Base-by-base conservation (phyloP, 2,888 invertebrate genomes). In the Lymantria monacha region DNA sequence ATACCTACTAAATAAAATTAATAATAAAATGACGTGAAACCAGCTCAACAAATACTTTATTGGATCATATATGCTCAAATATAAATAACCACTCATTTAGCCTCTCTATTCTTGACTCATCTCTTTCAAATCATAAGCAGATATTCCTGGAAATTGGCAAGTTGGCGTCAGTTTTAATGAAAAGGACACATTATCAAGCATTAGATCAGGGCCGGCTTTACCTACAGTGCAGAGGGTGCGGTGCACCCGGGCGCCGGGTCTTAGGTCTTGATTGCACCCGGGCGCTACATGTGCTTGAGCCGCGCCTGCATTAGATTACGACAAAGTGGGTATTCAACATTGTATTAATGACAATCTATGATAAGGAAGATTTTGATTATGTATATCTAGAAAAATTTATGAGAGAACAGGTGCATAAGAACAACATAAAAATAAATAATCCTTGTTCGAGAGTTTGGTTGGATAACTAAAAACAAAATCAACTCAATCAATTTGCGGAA, bases 381-480 rank as follows among this genome's bases (percentile, higher is more conserved):
- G n/a, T n/a, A n/a, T n/a, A n/a, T 33, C 14, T 49, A 5, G 44
- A 49, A 22, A 44, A 7, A 8, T 48, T 49, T 38, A 47, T 47
- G 9, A 12, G 30, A 12, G 15, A 46, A 9, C 46, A 44, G 7
- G 30, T 49, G 33, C 0, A 55, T 22, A 10, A 51, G n/a, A 12
- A 0, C 0, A 66, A 67, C 37, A 53, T 44, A 0, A 61, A 68
- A 58, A 53, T 57, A 10, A 5, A 49, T 1, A 66, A 64, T 33
- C 13, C 37, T 37, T 61, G 61, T 0, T 33, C 41, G 15, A 36
- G 57, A n/a, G n/a, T n/a, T n/a, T n/a, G 63, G 65, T 15, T 70
- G 67, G 66, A 64, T 70, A 30, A 59, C 59, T 13, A 59, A 52
- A 40, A 36, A 53, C 7, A 51, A 66, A 0, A 55, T 66, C 10